Percentiles rank a stretch among this genome's conserved stretches.
phyloP scores from a whole-genome alignment of 2,113 vertebrate species.

The Caranx melampygus region DNA sequence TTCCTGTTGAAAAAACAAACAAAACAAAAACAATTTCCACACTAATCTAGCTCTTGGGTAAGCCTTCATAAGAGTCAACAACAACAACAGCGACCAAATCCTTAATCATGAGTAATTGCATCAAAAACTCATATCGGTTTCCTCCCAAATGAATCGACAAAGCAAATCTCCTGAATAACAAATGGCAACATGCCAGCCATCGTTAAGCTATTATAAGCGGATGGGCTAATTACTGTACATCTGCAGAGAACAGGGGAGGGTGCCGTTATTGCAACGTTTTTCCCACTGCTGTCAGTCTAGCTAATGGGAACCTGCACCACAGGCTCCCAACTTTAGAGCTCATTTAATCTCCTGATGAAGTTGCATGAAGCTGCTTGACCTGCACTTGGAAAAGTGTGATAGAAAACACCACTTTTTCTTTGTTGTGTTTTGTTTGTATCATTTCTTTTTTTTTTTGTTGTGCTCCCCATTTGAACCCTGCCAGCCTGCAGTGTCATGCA shows the following conservation, averaged over 20 bases:
- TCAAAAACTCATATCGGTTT: slow-evolving; percentile 75
- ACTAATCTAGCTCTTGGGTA: slow-evolving; percentile 43
- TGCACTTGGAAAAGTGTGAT: slow-evolving; percentile 36
- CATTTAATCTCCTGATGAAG: slow-evolving; percentile 62
- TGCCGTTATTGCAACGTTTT: slow-evolving; percentile 62
- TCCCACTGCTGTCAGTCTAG: slow-evolving; percentile 70
- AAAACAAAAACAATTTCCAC: slow-evolving; percentile 40
- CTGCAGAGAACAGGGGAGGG: slow-evolving; percentile 72
- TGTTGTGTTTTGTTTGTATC: background rate
- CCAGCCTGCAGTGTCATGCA: background rate
- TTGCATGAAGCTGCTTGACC: slow-evolving; percentile 67
- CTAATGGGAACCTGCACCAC: slow-evolving; percentile 69
- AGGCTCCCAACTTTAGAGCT: slow-evolving; percentile 51
- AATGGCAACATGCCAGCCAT: slow-evolving; percentile 73
- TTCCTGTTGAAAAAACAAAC: slow-evolving; percentile 9
- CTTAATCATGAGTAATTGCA: slow-evolving; percentile 76
- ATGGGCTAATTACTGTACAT: slow-evolving; percentile 80
- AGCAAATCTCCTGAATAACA: slow-evolving; percentile 75
- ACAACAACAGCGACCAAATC: slow-evolving; percentile 62
- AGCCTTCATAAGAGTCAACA: slow-evolving; percentile 64
- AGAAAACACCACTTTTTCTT: slow-evolving; percentile 25
- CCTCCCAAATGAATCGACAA: slow-evolving; percentile 76
- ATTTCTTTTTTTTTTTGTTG: background rate
- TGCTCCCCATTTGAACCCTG: slow-evolving; percentile 23
- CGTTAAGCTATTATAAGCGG: slow-evolving; percentile 73